Evolutionary conservation across 2,113 vertebrate species (phyloP), one percentile per base, ranked within the genome.

Genomic region (Clupea harengus): DNA sequence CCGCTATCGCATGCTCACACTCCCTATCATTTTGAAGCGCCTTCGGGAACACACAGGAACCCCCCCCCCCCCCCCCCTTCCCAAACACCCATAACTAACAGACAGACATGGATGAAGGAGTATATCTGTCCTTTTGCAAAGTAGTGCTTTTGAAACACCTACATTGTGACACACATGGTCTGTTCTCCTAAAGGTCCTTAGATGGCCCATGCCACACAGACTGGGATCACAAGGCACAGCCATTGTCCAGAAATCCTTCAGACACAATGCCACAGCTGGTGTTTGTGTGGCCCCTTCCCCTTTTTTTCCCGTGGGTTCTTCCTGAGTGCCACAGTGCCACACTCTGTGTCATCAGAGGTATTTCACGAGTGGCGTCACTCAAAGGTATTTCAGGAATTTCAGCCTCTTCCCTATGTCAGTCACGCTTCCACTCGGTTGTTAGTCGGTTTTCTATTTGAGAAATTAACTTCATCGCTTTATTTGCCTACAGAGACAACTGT

Each of bases 201-300:
- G n/a, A 28, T 28, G 28, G 10, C 60, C 60, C 25, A 28, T 32
- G 32, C 64, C 64, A 32, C 64, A 32, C n/a, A 28, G 64, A 1
- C 28, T 32, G 28, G 15, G 54, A 60, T 39, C 54, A 60, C 54
- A 60, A 13, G 39, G 45, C 81, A 50, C 25, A 1, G 1, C 22
- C 45, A 87, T 87, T 88, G 84, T 90, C 5, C 75, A 49, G 28
- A 60, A 80, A 28, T 82, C 81, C 81, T 86, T 82, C 57, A 81
- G 54, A 81, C 45, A 81, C 78, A 84, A 85, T 75, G n/a, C 18
- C 17, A 17, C 87, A 89, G 87, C 81, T 86, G 85, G 47, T 85
- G 52, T 89, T 89, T 87, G 82, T 85, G 45, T 49, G 46, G 22
- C 46, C n/a, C 1, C 4, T 46, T 82, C n/a, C n/a, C 32, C 18